Evolutionary conservation across 2,113 vertebrate genomes (phyloP).

Genomic region (Gnathonemus echidnorhynchus): DNA sequence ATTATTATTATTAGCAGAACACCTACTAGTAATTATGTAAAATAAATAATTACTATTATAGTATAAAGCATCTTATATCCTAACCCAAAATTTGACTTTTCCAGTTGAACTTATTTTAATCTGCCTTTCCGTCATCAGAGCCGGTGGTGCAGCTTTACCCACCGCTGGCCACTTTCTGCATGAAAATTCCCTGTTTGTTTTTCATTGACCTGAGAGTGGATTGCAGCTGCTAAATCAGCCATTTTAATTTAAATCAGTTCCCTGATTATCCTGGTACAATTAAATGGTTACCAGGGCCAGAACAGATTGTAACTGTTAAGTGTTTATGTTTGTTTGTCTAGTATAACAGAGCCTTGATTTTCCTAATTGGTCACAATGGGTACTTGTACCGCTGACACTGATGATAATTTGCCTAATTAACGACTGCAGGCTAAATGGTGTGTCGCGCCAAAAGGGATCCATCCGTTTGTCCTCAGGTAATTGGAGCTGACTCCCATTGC

Average conservation of each 20-base stretch:
- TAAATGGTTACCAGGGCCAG: not conserved
- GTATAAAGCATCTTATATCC: not conserved
- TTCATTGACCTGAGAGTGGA: not conserved
- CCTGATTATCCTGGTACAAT: not conserved
- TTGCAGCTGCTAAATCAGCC: not conserved
- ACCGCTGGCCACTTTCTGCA: not conserved
- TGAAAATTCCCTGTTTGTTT: not conserved
- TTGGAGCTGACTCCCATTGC: constrained; percentile 28
- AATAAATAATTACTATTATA: not conserved
- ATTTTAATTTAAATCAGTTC: constrained; percentile 5
- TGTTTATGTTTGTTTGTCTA: constrained; percentile 59
- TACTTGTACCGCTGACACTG: constrained; percentile 52
- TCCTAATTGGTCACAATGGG: constrained; percentile 52
- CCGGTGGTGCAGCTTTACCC: not conserved
- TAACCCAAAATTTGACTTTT: not conserved
- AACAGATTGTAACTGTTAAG: constrained; percentile 45
- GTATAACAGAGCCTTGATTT: constrained; percentile 48
- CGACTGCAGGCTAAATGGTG: constrained; percentile 49
- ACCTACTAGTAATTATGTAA: not conserved
- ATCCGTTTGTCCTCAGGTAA: constrained; percentile 37
- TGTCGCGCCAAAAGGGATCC: constrained; percentile 33
- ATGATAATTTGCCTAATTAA: constrained; percentile 54
- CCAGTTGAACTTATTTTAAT: not conserved
- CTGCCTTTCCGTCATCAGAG: not conserved
- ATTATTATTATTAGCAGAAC: not conserved